phyloP scores from a whole-genome alignment of 1,140 invertebrate species.

The Trypoxylus dichotomus region DNA sequence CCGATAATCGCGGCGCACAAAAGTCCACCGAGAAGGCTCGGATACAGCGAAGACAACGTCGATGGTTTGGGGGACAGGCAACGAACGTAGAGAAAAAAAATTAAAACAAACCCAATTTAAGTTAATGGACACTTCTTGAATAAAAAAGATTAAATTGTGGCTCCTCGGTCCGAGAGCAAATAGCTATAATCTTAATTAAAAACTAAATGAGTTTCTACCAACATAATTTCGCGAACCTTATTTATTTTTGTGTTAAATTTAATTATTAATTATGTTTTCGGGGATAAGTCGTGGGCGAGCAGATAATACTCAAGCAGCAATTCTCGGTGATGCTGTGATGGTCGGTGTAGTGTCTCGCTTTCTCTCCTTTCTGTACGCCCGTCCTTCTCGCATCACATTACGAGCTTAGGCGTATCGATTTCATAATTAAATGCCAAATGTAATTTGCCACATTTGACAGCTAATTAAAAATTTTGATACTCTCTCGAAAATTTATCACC shows the following conservation, averaged over 20 bases:
- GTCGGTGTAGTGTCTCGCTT: neutral
- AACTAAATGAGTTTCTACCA: slow-evolving; percentile 47
- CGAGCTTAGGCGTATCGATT: slow-evolving; percentile 36
- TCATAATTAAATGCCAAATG: slow-evolving; percentile 35
- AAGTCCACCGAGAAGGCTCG: neutral
- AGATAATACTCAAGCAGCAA: slow-evolving; percentile 30
- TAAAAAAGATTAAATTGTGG: slow-evolving; percentile 44
- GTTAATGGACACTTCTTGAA: slow-evolving; percentile 33
- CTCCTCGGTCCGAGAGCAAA: slow-evolving; percentile 42
- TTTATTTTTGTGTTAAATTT: slow-evolving; percentile 42
- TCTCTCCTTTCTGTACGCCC: neutral
- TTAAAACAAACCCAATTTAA: slow-evolving; percentile 32
- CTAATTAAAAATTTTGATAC: slow-evolving; percentile 36
- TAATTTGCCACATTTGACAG: slow-evolving; percentile 37
- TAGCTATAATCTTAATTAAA: slow-evolving; percentile 49
- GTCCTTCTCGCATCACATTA: slow-evolving; percentile 1
- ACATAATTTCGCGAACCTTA: slow-evolving; percentile 41
- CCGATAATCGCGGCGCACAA: neutral
- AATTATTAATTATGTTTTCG: slow-evolving; percentile 43
- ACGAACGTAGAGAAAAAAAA: slow-evolving; percentile 22
- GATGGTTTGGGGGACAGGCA: neutral
- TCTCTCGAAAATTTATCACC: slow-evolving; percentile 26
- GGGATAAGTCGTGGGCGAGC: slow-evolving; percentile 34
- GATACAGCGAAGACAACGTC: slow-evolving; percentile 9
- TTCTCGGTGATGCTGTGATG: neutral